Evolutionary conservation across 1,140 invertebrate genomes (phyloP).

Genomic region (Eriocheir sinensis): DNA sequence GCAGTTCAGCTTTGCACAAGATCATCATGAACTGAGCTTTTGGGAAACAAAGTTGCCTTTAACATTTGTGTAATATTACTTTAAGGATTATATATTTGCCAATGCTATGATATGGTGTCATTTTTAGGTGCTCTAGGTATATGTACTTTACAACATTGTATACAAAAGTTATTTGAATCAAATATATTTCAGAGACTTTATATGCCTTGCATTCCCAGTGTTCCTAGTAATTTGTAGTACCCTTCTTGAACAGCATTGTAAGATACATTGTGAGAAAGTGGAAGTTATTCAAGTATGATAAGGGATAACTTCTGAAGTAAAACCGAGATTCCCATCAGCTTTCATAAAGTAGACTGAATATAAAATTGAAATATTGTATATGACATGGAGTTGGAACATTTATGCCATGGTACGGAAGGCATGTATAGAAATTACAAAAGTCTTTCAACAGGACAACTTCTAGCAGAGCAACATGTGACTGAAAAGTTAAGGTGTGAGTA

Average conservation of each 20-base stretch:
- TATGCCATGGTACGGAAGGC: not conserved
- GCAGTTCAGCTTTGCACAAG: not conserved
- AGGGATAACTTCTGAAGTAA: not conserved
- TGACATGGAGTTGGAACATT: not conserved
- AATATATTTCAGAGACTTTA: not conserved
- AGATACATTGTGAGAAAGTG: not conserved
- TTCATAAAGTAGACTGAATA: not conserved
- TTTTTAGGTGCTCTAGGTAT: not conserved
- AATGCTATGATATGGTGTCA: not conserved
- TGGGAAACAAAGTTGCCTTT: not conserved
- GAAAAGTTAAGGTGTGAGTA: not conserved
- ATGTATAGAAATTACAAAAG: not conserved
- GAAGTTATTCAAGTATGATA: not conserved
- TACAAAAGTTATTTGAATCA: not conserved
- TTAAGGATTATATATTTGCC: not conserved
- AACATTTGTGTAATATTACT: not conserved
- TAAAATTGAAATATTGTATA: not conserved
- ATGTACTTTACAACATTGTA: too few relatives aligned
- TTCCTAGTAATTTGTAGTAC: not conserved
- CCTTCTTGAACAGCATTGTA: not conserved
- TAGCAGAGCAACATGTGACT: not conserved
- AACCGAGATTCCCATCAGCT: not conserved
- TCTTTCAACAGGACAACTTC: not conserved
- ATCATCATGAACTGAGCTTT: not conserved
- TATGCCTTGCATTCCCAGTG: not conserved